Percentiles rank a stretch among this genome's conserved stretches.
These are phyloP conservation scores for Parazoanthus atlanticus DNA, from an alignment of 92 coral and sea anemone genomes.

Conservation along the genomic window DNA sequence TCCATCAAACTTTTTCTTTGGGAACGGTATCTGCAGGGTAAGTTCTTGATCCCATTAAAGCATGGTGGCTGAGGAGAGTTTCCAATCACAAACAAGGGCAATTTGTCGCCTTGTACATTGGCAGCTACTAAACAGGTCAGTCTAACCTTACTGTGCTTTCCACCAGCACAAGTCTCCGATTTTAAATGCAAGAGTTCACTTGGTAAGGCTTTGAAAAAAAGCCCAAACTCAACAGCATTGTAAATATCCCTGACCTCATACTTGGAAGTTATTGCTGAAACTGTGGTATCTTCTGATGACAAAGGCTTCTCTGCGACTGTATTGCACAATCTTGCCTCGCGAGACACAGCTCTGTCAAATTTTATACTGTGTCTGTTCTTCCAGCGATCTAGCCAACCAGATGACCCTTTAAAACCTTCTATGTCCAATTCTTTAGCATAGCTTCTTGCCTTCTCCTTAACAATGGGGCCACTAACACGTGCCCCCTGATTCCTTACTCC, in stretches of 20 bases:
- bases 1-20: slow-evolving; percentile 39
- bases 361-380: slow-evolving; percentile 42
- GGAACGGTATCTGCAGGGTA: slow-evolving; percentile 39
- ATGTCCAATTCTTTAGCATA: not conserved
- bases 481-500: not conserved
- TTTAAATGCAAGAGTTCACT: slow-evolving; percentile 44
- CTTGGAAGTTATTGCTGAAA: slow-evolving; percentile 19
- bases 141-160: not conserved
- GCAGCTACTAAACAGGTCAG: slow-evolving; percentile 24
- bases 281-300: slow-evolving; percentile 36
- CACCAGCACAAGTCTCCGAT: not conserved
- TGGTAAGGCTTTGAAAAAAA: slow-evolving; percentile 52
- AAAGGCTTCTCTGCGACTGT: slow-evolving; percentile 27
- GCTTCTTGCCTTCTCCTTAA: slow-evolving; percentile 12
- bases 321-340: slow-evolving; percentile 34
- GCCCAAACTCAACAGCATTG: slow-evolving; percentile 48
- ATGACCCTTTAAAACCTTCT: slow-evolving; percentile 11
- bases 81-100: slow-evolving; percentile 48
- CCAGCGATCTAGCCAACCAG: slow-evolving; percentile 53
- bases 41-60: slow-evolving; percentile 24
- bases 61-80: slow-evolving; percentile 24
- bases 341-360: slow-evolving; percentile 16
- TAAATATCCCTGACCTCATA: slow-evolving; percentile 34
- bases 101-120: slow-evolving; percentile 29
- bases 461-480: slow-evolving; percentile 3